phyloP scores from a whole-genome alignment of 2,888 invertebrate genomes.

The Diarsia rubi region DNA sequence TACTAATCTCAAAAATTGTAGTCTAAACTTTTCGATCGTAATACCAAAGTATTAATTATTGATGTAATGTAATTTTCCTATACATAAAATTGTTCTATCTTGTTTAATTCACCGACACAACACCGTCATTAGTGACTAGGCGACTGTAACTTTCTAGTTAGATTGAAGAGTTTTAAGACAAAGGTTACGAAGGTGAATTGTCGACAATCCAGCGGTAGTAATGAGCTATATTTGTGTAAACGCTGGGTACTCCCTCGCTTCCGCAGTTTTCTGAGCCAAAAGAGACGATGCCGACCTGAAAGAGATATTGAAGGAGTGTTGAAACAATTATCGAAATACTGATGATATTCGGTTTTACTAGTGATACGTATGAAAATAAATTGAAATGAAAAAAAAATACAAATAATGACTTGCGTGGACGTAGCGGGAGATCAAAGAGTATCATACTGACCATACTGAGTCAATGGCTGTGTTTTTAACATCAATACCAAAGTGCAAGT shows the following conservation, averaged over 20 bases:
- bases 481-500: neutral
- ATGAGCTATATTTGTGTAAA: slow-evolving; percentile 94
- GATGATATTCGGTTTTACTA: neutral
- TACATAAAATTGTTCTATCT: slow-evolving; percentile 13
- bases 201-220: slow-evolving; percentile 94
- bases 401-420: neutral
- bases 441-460: neutral
- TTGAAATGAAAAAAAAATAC: neutral
- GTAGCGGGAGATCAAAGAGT: neutral
- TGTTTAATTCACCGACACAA: slow-evolving; percentile 14
- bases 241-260: slow-evolving; percentile 93
- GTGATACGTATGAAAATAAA: neutral
- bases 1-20: neutral
- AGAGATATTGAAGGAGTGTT: neutral
- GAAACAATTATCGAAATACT: neutral
- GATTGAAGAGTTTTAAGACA: neutral
- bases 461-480: neutral
- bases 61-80: neutral
- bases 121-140: slow-evolving; percentile 52
- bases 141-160: slow-evolving; percentile 4
- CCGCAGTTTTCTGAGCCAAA: slow-evolving; percentile 95
- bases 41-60: neutral
- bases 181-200: slow-evolving; percentile 79
- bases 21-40: neutral
- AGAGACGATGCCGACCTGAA: slow-evolving; percentile 94